Evolutionary conservation across 2,797 vertebrate genomes (phyloP).

Genomic region (Gymnothorax javanicus): DNA sequence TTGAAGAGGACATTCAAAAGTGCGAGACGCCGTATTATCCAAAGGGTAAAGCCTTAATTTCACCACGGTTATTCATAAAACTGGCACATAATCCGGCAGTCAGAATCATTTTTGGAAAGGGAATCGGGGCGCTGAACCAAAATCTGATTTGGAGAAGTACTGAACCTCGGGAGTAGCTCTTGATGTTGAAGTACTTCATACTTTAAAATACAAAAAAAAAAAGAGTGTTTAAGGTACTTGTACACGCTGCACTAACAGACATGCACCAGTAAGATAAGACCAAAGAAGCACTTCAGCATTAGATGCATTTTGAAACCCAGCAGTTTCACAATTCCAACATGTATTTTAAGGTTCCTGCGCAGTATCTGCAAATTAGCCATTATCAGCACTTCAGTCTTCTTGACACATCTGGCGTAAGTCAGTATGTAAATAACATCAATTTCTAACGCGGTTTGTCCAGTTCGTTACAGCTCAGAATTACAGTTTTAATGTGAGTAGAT

Average conservation of each 20-base stretch:
- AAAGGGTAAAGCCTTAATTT: not conserved
- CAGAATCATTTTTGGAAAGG: not conserved
- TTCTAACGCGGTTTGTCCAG: not conserved
- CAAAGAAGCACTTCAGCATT: not conserved
- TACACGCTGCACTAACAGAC: not conserved
- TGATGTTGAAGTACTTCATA: too few relatives aligned
- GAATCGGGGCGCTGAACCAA: not conserved
- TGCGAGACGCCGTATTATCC: not conserved
- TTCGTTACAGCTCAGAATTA: not conserved
- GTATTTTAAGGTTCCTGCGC: not conserved
- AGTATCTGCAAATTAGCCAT: not conserved
- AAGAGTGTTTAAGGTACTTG: too few relatives aligned
- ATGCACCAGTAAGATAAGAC: not conserved
- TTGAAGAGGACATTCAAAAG: not conserved
- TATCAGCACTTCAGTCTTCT: not conserved
- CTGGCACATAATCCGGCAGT: too few relatives aligned
- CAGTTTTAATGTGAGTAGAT: not conserved
- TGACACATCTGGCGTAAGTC: not conserved
- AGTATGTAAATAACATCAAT: not conserved
- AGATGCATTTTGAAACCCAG: not conserved
- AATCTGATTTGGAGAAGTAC: not conserved
- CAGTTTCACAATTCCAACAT: conserved; percentile 11
- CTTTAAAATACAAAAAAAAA: too few relatives aligned
- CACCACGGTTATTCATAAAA: too few relatives aligned
- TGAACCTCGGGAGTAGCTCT: too few relatives aligned